Conservation (phyloP, 2,797 vertebrate species). For the Cuniculus paca region DNA sequence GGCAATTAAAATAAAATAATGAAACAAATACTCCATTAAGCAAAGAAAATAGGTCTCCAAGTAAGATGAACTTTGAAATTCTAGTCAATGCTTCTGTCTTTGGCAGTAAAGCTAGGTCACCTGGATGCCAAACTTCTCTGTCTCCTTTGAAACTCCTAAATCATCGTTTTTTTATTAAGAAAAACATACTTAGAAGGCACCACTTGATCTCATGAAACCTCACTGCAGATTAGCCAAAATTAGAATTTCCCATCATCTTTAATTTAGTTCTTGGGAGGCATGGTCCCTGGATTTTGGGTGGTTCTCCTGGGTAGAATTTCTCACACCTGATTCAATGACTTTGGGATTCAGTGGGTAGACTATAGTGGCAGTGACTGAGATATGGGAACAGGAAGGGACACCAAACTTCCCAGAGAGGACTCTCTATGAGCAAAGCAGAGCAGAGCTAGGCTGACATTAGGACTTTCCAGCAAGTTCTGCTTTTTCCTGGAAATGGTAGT, state of each 20-base stretch:
- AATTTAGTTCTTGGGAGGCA: not conserved
- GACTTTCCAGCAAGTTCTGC: not conserved
- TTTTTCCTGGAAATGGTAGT: not conserved
- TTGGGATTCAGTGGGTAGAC: not conserved
- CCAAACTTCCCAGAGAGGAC: not conserved
- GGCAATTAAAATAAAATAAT: slow-evolving; percentile 14
- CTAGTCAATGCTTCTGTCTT: not conserved
- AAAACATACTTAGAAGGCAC: not conserved
- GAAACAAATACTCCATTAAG: not conserved
- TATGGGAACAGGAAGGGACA: not conserved
- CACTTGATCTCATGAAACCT: not conserved
- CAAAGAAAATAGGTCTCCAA: not conserved
- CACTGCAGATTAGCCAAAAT: not conserved
- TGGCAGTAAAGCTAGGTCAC: not conserved
- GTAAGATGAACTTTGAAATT: not conserved
- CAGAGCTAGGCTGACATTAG: not conserved
- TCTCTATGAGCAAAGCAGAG: not conserved
- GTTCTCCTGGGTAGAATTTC: not conserved
- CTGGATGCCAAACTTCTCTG: not conserved
- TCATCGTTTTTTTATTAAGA: not conserved
- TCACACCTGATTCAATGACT: not conserved
- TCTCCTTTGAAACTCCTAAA: not conserved
- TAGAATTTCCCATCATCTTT: not conserved
- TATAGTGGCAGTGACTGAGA: not conserved
- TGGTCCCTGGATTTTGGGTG: not conserved